Percentiles rank a stretch among this genome's conserved stretches.
phyloP scores from a whole-genome alignment of 2,888 invertebrate species.

The Graphium colonna region DNA sequence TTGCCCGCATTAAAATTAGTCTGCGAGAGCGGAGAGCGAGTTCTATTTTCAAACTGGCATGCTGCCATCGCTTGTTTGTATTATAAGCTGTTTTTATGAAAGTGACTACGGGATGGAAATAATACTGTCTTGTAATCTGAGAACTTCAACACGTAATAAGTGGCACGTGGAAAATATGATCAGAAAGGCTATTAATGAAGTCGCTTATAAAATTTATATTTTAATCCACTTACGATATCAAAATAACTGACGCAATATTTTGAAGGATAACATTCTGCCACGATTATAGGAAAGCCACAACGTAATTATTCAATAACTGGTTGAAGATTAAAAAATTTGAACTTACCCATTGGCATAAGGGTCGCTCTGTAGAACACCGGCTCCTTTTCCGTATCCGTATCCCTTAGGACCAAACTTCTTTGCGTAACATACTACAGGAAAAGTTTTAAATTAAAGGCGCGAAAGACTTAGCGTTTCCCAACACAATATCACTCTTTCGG shows the following conservation, averaged over 20 bases:
- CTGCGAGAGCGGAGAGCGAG: constrained; percentile 68
- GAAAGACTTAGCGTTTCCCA: neutral
- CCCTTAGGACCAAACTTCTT: constrained; percentile 98
- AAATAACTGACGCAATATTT: neutral
- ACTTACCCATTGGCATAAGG: constrained; percentile 90
- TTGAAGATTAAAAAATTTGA: constrained; percentile 36
- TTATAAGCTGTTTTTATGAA: constrained; percentile 81
- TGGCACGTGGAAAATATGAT: constrained; percentile 8
- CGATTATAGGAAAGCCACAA: no score
- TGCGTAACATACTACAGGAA: constrained; percentile 92
- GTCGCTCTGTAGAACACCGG: constrained; percentile 95
- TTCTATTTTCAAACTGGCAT: constrained; percentile 73
- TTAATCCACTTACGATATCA: neutral
- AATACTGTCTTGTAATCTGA: constrained; percentile 77
- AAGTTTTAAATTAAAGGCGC: constrained; percentile 45
- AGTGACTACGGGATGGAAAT: constrained; percentile 78
- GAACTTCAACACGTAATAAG: constrained; percentile 50
- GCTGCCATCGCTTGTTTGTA: constrained; percentile 78
- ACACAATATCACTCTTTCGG: no score
- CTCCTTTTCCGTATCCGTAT: constrained; percentile 98
- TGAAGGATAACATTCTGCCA: no score
- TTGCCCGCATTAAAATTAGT: constrained; percentile 74
- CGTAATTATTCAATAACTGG: no score
- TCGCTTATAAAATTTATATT: neutral
- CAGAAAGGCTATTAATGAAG: neutral